Conservation (phyloP, 2,113 vertebrate species). For the Callospermophilus lateralis region DNA sequence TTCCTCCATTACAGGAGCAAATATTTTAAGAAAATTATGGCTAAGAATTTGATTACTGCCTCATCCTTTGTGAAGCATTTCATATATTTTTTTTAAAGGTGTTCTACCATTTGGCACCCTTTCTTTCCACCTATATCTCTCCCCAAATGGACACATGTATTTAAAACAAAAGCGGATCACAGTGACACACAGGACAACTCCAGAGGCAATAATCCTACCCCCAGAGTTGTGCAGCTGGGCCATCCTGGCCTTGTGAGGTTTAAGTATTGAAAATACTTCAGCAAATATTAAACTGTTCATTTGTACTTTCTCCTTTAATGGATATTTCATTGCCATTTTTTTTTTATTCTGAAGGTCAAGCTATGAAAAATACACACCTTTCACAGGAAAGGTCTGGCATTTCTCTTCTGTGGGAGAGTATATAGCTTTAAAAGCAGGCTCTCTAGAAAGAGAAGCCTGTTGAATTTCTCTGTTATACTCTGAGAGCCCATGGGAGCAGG, state of each 20-base stretch:
- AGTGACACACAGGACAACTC: not conserved
- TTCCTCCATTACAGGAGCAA: not conserved
- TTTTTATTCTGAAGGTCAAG: conserved; percentile 6
- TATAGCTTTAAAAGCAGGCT: not conserved
- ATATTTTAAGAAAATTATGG: not conserved
- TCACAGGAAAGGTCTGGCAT: not conserved
- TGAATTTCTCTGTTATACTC: not conserved
- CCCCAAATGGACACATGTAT: not conserved
- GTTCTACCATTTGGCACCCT: not conserved
- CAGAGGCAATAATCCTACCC: not conserved
- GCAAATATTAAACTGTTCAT: not conserved
- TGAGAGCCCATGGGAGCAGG: accelerated
- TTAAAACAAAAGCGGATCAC: not conserved
- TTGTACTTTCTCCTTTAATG: conserved; percentile 19
- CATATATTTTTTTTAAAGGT: no score
- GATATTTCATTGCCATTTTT: not conserved
- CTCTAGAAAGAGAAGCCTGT: not conserved
- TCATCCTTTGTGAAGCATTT: not conserved
- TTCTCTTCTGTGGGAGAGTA: not conserved
- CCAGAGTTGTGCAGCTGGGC: not conserved
- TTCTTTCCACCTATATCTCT: not conserved
- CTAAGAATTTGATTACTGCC: not conserved
- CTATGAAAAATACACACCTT: not conserved
- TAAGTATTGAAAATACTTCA: not conserved
- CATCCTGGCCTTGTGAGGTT: not conserved